Evolutionary conservation across 1,140 invertebrate species (phyloP).

Genomic region (Drosophila grimshawi): DNA sequence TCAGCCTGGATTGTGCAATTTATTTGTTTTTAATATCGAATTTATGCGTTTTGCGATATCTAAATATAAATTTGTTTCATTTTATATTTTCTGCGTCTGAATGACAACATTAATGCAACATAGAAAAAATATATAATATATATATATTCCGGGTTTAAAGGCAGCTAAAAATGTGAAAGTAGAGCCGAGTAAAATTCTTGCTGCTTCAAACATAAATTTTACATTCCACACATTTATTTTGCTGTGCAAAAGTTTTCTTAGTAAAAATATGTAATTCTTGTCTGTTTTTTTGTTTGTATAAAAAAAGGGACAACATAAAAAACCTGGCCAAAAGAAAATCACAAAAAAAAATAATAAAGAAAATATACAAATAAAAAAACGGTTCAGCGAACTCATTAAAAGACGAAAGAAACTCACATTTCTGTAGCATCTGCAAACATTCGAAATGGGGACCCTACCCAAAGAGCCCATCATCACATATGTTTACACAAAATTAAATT

Average conservation of each 20-base stretch:
- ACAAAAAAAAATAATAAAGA: constrained; percentile 6
- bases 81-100: background rate
- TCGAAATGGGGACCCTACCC: background rate
- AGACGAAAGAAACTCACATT: constrained; percentile 21
- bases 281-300: too few relatives aligned
- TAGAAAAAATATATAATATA: background rate
- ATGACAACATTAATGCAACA: background rate
- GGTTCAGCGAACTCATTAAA: constrained; percentile 64
- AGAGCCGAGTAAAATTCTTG: constrained; percentile 30
- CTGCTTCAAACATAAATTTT: constrained; percentile 34
- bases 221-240: constrained; percentile 17
- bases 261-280: too few relatives aligned
- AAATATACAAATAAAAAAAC: constrained; percentile 28
- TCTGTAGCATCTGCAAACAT: constrained; percentile 24
- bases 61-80: background rate
- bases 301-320: background rate
- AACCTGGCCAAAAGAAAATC: constrained; percentile 6
- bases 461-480: constrained; percentile 13
- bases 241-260: constrained; percentile 6
- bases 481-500: constrained; percentile 46
- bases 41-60: constrained; percentile 14
- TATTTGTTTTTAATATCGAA: constrained; percentile 48
- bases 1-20: constrained; percentile 13
- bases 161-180: constrained; percentile 1
- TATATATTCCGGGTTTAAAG: constrained; percentile 21